These are phyloP conservation scores for Tiaroga cobitis DNA, from an alignment of 2,797 vertebrate species.

Conservation along the genomic window DNA sequence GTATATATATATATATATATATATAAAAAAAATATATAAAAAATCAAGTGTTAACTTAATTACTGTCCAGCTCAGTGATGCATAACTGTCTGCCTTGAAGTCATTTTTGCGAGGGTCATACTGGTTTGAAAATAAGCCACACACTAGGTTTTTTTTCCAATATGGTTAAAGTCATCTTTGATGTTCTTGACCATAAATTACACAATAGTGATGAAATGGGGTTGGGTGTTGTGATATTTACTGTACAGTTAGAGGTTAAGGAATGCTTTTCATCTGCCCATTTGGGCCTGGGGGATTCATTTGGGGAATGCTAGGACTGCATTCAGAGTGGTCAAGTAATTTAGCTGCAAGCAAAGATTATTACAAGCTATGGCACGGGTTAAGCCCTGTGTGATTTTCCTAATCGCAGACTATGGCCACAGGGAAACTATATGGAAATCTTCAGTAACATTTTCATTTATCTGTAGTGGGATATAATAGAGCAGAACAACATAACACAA, in stretches of 20 bases:
- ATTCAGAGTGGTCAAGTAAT: slow-evolving; percentile 55
- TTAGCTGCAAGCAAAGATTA: slow-evolving; percentile 69
- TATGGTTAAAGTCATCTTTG: slow-evolving; percentile 42
- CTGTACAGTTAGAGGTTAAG: slow-evolving; percentile 54
- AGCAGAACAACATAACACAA: neutral
- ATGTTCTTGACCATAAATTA: slow-evolving; percentile 47
- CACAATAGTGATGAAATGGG: slow-evolving; percentile 56
- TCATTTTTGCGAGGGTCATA: slow-evolving; percentile 1
- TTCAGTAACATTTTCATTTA: slow-evolving; percentile 24
- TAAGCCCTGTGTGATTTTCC: slow-evolving; percentile 50
- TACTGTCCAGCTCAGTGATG: neutral
- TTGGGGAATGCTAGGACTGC: slow-evolving; percentile 46
- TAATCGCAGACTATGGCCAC: slow-evolving; percentile 46
- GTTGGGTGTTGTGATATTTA: slow-evolving; percentile 59
- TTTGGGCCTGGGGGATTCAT: slow-evolving; percentile 58
- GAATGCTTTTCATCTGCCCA: slow-evolving; percentile 66
- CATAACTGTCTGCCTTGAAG: neutral
- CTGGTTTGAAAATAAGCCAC: slow-evolving; percentile 37
- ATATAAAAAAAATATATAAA: neutral
- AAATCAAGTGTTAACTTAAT: neutral
- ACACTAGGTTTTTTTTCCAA: slow-evolving; percentile 3
- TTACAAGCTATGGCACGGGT: slow-evolving; percentile 47
- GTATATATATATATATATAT: no score
- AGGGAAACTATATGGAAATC: slow-evolving; percentile 34
- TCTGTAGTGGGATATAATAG: slow-evolving; percentile 11